These are phyloP conservation scores for Heteromyza rotundicornis DNA, from an alignment of 2,888 invertebrate genomes.

Conservation along the genomic window DNA sequence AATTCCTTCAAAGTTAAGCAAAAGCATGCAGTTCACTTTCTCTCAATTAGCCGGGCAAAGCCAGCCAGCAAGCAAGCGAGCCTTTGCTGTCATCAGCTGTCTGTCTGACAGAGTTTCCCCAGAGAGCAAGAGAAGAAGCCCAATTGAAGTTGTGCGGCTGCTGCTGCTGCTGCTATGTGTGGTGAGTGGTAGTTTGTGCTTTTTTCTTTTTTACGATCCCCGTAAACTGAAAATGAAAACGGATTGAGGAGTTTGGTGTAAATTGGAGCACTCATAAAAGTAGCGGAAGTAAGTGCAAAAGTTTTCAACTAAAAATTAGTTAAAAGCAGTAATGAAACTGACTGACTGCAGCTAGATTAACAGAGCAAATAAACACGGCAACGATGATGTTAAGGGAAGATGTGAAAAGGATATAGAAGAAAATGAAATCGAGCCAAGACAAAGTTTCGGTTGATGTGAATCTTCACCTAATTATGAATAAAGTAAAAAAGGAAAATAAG, in stretches of 20 bases:
- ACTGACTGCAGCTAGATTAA: neutral
- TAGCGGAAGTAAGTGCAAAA: conserved; percentile 9
- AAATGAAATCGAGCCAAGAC: too few relatives aligned
- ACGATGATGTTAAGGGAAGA: neutral
- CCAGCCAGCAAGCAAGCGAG: neutral
- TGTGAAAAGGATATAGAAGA: neutral
- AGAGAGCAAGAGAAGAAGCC: too few relatives aligned
- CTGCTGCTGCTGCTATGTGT: too few relatives aligned
- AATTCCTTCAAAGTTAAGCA: conserved; percentile 2
- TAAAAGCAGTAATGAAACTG: conserved; percentile 9
- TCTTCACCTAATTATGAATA: too few relatives aligned
- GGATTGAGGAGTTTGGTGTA: neutral
- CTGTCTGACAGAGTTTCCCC: too few relatives aligned
- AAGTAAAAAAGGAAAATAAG: too few relatives aligned
- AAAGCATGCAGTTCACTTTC: neutral
- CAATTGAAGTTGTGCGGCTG: too few relatives aligned
- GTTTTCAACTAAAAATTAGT: conserved; percentile 19
- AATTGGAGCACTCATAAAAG: conserved; percentile 1
- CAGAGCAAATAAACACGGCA: neutral
- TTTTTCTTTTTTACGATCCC: neutral
- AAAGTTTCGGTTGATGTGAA: neutral
- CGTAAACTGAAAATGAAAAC: conserved; percentile 1
- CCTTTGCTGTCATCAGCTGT: neutral
- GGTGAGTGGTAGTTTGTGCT: neutral
- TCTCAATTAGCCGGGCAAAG: neutral